Evolutionary conservation across 2,797 vertebrate species (phyloP).

Genomic region (Pangasius krempfi): DNA sequence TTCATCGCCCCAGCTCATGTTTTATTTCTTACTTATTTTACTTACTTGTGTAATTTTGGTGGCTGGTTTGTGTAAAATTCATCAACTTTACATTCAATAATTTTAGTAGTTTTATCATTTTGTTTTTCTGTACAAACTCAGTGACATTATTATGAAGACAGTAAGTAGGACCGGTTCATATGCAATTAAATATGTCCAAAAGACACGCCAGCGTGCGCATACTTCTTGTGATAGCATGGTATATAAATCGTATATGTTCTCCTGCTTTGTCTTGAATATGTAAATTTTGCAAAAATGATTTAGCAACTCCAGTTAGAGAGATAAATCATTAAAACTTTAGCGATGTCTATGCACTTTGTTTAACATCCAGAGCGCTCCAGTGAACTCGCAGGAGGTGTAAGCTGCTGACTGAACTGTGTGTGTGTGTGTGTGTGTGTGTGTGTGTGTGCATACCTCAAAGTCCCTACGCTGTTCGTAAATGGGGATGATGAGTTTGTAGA

Average conservation of each 20-base stretch:
- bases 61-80: too few relatives aligned
- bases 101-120: too few relatives aligned
- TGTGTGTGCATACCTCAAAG: slow-evolving; percentile 84
- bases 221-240: background rate
- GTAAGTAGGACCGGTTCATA: background rate
- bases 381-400: too few relatives aligned
- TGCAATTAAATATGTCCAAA: background rate
- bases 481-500: slow-evolving; percentile 95
- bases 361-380: too few relatives aligned
- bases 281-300: background rate
- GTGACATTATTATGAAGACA: too few relatives aligned
- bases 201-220: background rate
- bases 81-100: too few relatives aligned
- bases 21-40: too few relatives aligned
- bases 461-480: slow-evolving; percentile 95
- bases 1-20: too few relatives aligned
- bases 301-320: background rate
- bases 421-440: background rate
- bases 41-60: too few relatives aligned
- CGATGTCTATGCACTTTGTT: background rate
- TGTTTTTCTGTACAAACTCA: too few relatives aligned
- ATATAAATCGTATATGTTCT: background rate
- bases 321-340: background rate
- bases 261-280: background rate
- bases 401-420: too few relatives aligned